Evolutionary conservation across 1,140 invertebrate genomes (phyloP).

Genomic region (Nixonia krombeini): DNA sequence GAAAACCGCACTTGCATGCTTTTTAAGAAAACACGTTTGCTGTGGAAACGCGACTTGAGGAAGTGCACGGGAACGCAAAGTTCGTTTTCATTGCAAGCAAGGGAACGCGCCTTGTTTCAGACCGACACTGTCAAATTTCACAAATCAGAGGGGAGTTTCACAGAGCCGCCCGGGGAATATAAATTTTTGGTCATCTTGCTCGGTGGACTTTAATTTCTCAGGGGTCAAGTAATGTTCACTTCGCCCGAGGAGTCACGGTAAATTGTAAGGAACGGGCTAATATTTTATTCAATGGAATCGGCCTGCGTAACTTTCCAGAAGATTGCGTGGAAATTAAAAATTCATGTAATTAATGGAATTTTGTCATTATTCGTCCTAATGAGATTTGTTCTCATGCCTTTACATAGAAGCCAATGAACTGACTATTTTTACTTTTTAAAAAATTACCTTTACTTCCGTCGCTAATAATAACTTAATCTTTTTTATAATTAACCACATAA

Average conservation of each 20-base stretch:
- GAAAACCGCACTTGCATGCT: too few species aligned
- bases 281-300: constrained; percentile 1
- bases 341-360: not conserved
- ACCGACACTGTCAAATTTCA: constrained; percentile 5
- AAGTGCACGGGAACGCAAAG: too few species aligned
- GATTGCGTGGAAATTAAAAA: not conserved
- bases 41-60: too few species aligned
- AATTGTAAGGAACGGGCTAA: constrained; percentile 10
- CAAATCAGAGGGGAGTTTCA: constrained; percentile 17
- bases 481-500: too few species aligned
- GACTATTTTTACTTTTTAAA: too few species aligned
- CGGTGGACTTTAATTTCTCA: constrained; percentile 13
- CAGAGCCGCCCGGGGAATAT: constrained; percentile 16
- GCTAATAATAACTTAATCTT: too few species aligned
- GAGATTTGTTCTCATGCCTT: too few species aligned
- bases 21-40: too few species aligned
- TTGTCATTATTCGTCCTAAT: too few species aligned
- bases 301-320: not conserved
- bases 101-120: not conserved
- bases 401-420: too few species aligned
- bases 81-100: too few species aligned
- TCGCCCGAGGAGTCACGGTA: not conserved
- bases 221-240: constrained; percentile 2
- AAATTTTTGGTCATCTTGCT: constrained; percentile 17
- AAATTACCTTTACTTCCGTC: too few species aligned